These are phyloP conservation scores for Dynastes hyllus DNA, from an alignment of 2,888 invertebrate genomes.

Conservation along the genomic window DNA sequence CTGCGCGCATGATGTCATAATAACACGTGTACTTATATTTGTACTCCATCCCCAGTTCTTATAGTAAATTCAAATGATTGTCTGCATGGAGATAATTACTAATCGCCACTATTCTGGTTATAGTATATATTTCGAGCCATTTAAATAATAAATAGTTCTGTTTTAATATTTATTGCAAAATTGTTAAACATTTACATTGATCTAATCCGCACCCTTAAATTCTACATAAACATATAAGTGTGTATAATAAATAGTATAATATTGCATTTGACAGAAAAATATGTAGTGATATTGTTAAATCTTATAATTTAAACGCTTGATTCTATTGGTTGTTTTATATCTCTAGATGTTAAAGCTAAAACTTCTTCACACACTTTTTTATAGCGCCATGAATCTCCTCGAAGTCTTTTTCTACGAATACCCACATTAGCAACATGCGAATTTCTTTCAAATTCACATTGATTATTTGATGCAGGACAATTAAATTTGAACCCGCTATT, in stretches of 20 bases:
- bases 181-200: background rate
- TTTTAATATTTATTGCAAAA: slow-evolving; percentile 6
- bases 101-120: no score
- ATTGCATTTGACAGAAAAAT: slow-evolving; percentile 19
- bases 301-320: slow-evolving; percentile 48
- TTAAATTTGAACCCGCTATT: slow-evolving; percentile 54
- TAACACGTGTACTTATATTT: no score
- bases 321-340: slow-evolving; percentile 55
- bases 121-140: no score
- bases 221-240: background rate
- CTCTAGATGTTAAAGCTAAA: slow-evolving; percentile 70
- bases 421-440: slow-evolving; percentile 72
- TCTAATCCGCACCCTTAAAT: background rate
- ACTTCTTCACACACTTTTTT: slow-evolving; percentile 86
- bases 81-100: no score
- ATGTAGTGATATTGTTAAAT: background rate
- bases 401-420: slow-evolving; percentile 82
- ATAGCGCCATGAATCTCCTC: slow-evolving; percentile 87
- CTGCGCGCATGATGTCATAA: no score
- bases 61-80: no score
- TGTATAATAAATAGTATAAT: slow-evolving; percentile 25
- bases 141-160: background rate
- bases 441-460: background rate
- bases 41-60: no score
- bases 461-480: slow-evolving; percentile 1